Evolutionary conservation across 2,797 vertebrate species (phyloP).

Genomic region (Lutjanus campechanus): DNA sequence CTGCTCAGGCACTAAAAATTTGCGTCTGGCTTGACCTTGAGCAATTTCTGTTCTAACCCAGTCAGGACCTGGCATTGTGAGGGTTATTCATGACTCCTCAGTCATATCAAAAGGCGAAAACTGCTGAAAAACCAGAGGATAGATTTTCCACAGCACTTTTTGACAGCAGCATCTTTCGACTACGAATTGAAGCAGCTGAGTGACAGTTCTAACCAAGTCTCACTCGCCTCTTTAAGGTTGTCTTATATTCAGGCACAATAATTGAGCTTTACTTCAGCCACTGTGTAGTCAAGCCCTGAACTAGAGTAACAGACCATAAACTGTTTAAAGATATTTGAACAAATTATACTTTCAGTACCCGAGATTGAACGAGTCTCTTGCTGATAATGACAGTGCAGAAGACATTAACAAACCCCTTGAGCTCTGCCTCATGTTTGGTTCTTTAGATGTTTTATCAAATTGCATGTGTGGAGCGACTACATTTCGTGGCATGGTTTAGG

Average conservation of each 20-base stretch:
- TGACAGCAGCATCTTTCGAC: background rate
- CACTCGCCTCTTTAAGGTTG: background rate
- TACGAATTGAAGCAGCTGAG: constrained; percentile 3
- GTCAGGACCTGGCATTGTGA: constrained; percentile 12
- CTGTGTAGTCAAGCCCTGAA: background rate
- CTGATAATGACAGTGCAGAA: no score
- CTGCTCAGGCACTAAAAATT: constrained; percentile 49
- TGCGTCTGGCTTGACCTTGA: constrained; percentile 60
- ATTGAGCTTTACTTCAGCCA: background rate
- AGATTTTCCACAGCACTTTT: background rate
- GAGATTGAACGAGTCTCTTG: no score
- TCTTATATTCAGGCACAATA: background rate
- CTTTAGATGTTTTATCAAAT: no score
- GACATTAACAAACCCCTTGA: no score
- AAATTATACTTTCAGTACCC: background rate
- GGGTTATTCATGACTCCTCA: background rate
- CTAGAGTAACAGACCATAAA: background rate
- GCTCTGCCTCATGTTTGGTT: no score
- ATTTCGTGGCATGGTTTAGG: no score
- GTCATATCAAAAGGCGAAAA: background rate
- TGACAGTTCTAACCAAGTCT: background rate
- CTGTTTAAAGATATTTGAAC: background rate
- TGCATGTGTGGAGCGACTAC: no score
- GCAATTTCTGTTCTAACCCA: constrained; percentile 22
- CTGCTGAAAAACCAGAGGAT: background rate